Evolutionary conservation across 2,113 vertebrate genomes (phyloP).

Genomic region (human (Homo sapiens)): DNA sequence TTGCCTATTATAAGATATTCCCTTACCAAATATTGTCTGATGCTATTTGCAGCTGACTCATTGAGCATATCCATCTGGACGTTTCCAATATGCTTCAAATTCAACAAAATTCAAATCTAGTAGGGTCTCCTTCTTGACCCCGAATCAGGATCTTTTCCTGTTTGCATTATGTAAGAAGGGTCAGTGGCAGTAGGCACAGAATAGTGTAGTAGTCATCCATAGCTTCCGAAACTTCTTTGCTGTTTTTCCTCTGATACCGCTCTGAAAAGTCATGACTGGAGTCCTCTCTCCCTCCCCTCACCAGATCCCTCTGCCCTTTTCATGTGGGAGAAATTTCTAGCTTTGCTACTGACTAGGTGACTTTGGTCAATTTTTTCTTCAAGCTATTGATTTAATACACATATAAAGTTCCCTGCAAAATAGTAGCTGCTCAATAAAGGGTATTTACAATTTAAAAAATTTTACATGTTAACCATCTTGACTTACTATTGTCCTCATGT

Average conservation of each 20-base stretch:
- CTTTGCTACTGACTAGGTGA: not conserved
- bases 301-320: not conserved
- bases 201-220: not conserved
- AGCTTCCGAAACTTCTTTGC: not conserved
- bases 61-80: not conserved
- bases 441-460: not conserved
- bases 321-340: not conserved
- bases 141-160: not conserved
- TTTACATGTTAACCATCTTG: not conserved
- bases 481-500: not conserved
- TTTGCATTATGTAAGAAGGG: not conserved
- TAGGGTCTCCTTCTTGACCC: not conserved
- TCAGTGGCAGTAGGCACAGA: too few species aligned
- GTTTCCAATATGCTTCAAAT: not conserved
- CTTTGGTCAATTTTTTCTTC: not conserved
- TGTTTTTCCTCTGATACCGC: not conserved
- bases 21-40: not conserved
- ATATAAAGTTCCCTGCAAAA: not conserved
- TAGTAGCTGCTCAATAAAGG: slow-evolving; percentile 3
- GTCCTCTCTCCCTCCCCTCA: not conserved
- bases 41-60: not conserved
- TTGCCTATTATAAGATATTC: not conserved
- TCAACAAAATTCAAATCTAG: not conserved
- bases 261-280: not conserved
- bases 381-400: not conserved